Conservation (phyloP, 2,113 vertebrate species). For the Brachypteracias leptosomus region DNA sequence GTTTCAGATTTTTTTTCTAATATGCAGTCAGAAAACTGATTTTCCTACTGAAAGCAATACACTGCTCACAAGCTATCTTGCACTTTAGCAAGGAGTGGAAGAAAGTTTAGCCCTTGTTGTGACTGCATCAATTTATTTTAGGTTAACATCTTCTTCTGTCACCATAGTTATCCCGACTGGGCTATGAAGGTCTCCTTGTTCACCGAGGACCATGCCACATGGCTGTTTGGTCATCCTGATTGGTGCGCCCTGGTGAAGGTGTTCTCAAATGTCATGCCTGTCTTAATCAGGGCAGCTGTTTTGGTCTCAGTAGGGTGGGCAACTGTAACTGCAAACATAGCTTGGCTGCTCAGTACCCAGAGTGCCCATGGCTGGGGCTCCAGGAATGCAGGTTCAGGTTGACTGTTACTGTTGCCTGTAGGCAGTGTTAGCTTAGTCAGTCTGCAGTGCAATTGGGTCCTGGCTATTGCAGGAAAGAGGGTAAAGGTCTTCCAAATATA, state of each 20-base stretch:
- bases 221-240: not conserved
- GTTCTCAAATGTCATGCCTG: not conserved
- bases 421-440: not conserved
- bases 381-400: not conserved
- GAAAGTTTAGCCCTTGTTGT: not conserved
- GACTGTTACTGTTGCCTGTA: not conserved
- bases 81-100: not conserved
- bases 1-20: not conserved
- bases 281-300: not conserved
- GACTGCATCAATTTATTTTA: not conserved
- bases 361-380: fast-evolving
- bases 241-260: not conserved
- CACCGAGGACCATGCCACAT: fast-evolving
- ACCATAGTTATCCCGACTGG: not conserved
- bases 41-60: not conserved
- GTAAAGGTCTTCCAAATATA: not conserved
- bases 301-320: not conserved
- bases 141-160: not conserved
- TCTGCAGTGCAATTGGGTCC: not conserved
- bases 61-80: not conserved
- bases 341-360: not conserved
- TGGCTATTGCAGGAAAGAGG: not conserved
- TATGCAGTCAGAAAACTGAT: not conserved
- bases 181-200: not conserved
- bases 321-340: not conserved